These are phyloP conservation scores for Clivina fossor DNA, from an alignment of 2,888 invertebrate genomes.

Conservation along the genomic window DNA sequence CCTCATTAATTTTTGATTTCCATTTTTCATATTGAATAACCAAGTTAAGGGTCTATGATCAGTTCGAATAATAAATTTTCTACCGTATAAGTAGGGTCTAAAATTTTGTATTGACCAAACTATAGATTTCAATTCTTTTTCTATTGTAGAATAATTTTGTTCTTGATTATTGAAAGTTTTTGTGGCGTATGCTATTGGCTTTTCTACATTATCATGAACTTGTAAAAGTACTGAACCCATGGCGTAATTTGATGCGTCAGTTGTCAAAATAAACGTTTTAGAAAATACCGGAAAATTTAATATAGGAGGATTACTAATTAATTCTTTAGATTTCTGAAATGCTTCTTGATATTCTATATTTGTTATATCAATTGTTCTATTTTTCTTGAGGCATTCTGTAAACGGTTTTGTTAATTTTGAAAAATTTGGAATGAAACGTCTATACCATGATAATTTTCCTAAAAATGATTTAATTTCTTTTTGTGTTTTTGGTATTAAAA, in stretches of 20 bases:
- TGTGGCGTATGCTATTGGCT: conserved; percentile 34
- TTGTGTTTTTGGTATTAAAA: conserved; percentile 22
- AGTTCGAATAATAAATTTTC: conserved; percentile 11
- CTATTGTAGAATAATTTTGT: conserved; percentile 35
- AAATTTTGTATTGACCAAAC: conserved; percentile 12
- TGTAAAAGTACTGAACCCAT: conserved; percentile 10
- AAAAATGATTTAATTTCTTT: conserved; percentile 35
- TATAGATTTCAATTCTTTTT: conserved; percentile 37
- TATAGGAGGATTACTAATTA: conserved; percentile 12
- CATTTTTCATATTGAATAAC: conserved; percentile 18
- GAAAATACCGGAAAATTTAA: conserved; percentile 11
- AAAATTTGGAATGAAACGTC: conserved; percentile 29
- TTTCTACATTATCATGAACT: conserved; percentile 7
- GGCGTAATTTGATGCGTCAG: conserved; percentile 12
- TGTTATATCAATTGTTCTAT: conserved; percentile 13
- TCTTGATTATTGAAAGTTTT: conserved; percentile 32
- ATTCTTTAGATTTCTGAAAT: conserved; percentile 21
- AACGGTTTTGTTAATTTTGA: conserved; percentile 30
- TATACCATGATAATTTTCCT: conserved; percentile 22
- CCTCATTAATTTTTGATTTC: conserved; percentile 19
- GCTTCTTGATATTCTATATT: conserved; percentile 11
- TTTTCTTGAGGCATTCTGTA: conserved; percentile 32
- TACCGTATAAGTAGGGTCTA: conserved; percentile 13
- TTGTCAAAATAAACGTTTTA: conserved; percentile 17
- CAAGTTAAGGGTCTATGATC: conserved; percentile 14